Evolutionary conservation across 2,113 vertebrate species (phyloP), one percentile per base, ranked within the genome.

Genomic region (Sander vitreus): DNA sequence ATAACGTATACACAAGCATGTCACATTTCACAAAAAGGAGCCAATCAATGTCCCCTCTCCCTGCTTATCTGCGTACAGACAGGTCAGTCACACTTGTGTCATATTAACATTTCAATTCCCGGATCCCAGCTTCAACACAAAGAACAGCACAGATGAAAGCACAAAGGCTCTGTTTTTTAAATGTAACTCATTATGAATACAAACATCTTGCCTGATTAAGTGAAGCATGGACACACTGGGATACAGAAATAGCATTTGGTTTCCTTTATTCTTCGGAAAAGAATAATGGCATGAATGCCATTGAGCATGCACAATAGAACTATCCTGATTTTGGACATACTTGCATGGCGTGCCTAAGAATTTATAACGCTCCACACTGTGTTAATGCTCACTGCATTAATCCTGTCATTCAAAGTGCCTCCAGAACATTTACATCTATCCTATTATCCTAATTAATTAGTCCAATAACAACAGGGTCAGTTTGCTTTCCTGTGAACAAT

Each of bases 401-500:
- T 81, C 54, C 65, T 76, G 78, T 81, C 79, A 90, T 89, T 88
- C 88, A 87, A 66, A 84, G 57, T 19, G 76, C 70, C 76, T 84
- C 66, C 78, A 84, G 68, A 85, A 86, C 89, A 91, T 91, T 89
- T 86, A 82, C 81, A 85, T 83, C 64, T 78, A 75, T 85, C 77
- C 76, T 77, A 86, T 91, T 92, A 92, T 83, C 76, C 84, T 76
- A 91, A 92, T 93, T 85, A 91, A 92, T 90, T 89, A 91, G 83
- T 76, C 78, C 79, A 84, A 89, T 90, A 91, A 83, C 86, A 89
- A 76, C 67, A 58, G 64, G 74, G 80, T 53, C 53, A 70, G 67
- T 83, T 89, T 88, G 85, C 89, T 89, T 92, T 78, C 75, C 81
- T 81, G 76, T 15, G 27, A 70, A 80, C 73, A 81, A 84, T 87